phyloP scores from a whole-genome alignment of 2,113 vertebrate species.

The Neolamprologus modestus region DNA sequence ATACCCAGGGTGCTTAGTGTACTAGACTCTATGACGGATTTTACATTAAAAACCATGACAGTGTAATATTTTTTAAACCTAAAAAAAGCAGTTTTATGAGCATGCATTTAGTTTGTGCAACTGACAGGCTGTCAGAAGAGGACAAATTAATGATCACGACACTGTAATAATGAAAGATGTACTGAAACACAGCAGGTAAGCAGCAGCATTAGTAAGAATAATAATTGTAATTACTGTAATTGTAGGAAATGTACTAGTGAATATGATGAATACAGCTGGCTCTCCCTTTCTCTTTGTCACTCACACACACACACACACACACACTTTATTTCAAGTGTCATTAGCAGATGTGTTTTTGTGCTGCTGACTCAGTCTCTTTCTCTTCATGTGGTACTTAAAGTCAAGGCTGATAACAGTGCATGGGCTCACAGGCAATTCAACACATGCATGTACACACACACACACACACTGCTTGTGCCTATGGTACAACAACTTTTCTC shows the following conservation, averaged over 20 bases:
- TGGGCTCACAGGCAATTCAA: not conserved
- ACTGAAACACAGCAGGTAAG: not conserved
- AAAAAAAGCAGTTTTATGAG: not conserved
- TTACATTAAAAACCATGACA: not conserved
- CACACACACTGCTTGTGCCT: not conserved
- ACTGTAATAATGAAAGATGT: not conserved
- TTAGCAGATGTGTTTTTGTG: slow-evolving; percentile 7
- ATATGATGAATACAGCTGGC: not conserved
- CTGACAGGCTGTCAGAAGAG: not conserved
- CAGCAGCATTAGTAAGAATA: not conserved
- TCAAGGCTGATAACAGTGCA: not conserved
- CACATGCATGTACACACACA: not conserved
- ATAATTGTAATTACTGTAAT: not conserved
- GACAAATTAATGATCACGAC: not conserved
- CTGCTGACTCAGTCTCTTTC: slow-evolving; percentile 19
- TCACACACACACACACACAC: not conserved
- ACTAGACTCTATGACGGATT: fast-evolving
- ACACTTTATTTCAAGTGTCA: not conserved
- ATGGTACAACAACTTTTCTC: too few species aligned
- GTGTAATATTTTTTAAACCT: not conserved
- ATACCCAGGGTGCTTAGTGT: not conserved
- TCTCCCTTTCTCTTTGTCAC: not conserved
- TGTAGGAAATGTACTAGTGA: not conserved
- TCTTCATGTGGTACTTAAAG: not conserved
- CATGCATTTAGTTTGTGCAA: not conserved